A percentile compares a stretch with the other conserved stretches of the same genome.
Evolutionary conservation across 2,113 vertebrate genomes (phyloP).

Genomic region (Panurus biarmicus): DNA sequence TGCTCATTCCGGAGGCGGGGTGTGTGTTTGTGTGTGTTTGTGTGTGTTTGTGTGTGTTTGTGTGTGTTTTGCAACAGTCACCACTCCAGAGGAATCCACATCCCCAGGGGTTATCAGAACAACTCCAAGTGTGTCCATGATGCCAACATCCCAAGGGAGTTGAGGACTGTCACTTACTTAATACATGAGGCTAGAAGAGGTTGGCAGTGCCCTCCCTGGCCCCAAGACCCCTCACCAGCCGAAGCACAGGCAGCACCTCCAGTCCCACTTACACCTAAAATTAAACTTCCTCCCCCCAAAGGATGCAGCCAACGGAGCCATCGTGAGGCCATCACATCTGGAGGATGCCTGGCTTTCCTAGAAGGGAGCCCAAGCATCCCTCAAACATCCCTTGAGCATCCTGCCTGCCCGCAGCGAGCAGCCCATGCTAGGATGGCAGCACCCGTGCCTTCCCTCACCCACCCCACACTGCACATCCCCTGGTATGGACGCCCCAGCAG

Average conservation of each 20-base stretch:
- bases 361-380: not conserved
- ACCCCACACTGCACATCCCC: accelerated
- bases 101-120: not conserved
- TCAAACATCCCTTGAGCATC: not conserved
- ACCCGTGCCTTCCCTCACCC: not conserved
- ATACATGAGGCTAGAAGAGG: not conserved
- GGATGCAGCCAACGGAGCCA: not conserved
- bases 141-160: not conserved
- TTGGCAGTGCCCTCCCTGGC: accelerated
- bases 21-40: not conserved
- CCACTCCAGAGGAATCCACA: not conserved
- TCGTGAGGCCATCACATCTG: not conserved
- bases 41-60: not conserved
- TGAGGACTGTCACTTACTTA: not conserved
- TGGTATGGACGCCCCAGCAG: accelerated
- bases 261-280: not conserved
- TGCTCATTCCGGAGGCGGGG: accelerated
- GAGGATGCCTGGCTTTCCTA: not conserved
- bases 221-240: not conserved
- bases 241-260: not conserved
- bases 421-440: accelerated
- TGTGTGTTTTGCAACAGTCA: not conserved
- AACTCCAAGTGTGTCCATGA: not conserved
- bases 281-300: not conserved
- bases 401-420: not conserved